Base-by-base conservation (phyloP, 2,113 vertebrate species). In the Oryzias celebensis region DNA sequence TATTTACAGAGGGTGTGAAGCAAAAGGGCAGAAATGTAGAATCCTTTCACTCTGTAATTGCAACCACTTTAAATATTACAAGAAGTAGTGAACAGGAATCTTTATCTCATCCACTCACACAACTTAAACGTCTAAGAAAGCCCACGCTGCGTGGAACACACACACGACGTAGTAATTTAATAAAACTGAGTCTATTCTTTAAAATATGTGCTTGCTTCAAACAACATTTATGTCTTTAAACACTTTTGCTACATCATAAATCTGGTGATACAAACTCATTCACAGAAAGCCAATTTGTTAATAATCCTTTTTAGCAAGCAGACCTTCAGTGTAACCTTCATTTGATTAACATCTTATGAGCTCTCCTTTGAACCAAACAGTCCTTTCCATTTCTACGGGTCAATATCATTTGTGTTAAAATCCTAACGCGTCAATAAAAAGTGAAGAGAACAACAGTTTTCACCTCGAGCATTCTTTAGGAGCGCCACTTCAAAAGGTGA, bases 181-280 rank as follows among this genome's bases (percentile, higher is more conserved):
- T 65, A 61, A 36, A 87, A 88, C 65, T 87, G 73, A 82, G 77
- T 70, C 51, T 90, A 87, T 50, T 79, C 73, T 86, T 83, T 88
- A 85, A 90, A 91, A 90, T 87, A 90, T 89, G 91, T 90, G 88
- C 85, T 90, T 88, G 76, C 67, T 72, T 90, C 69, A 80, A 81
- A 89, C 90, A 91, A 90, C 87, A 88, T 76, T 85, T 74, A 48
- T 81, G 81, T 80, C 57, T 55, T 62, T 53, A 54, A 23, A 79
- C 44, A 56, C 65, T 71, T 86, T 65, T 92, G 87, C 88, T 88
- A 86, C 84, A 85, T 88, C 69, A 65, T 65, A 77, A 48, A 20
- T 15, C n/a, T 1, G 8, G 4, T 58, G 18, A 59, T 57, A 31
- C 60, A 20, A 20, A 76, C 4, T 6, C 26, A 28, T 6, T 28